phyloP scores from a whole-genome alignment of 2,797 vertebrate species.

The Hafferia zeledoni region DNA sequence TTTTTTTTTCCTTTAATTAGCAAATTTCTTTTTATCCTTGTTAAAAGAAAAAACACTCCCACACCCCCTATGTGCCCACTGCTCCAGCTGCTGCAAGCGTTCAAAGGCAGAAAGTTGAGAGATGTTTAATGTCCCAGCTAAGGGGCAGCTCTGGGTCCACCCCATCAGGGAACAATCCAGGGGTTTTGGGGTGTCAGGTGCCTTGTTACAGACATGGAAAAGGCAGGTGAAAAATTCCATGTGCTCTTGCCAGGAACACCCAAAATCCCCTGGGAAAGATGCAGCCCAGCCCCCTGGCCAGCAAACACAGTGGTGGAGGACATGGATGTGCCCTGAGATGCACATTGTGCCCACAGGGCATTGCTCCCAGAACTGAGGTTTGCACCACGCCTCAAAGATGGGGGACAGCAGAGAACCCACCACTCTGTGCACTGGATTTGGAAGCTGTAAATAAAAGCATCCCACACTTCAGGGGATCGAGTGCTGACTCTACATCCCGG shows the following conservation, averaged over 20 bases:
- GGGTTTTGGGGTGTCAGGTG: neutral
- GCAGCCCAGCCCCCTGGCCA: neutral
- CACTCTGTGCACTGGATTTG: neutral
- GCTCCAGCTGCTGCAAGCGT: conserved; percentile 27
- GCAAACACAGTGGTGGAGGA: neutral
- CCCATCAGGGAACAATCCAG: fast-evolving
- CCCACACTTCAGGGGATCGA: neutral
- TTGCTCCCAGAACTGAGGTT: neutral
- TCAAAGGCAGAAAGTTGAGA: conserved; percentile 56
- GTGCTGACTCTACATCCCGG: neutral
- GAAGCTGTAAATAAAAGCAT: conserved; percentile 16
- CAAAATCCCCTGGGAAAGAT: neutral
- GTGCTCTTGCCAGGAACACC: conserved; percentile 5
- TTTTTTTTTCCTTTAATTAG: conserved; percentile 62
- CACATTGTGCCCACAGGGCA: neutral
- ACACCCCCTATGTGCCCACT: neutral
- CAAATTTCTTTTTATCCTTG: conserved; percentile 53
- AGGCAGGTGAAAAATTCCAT: conserved; percentile 9
- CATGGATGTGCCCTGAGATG: neutral
- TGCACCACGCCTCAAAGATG: neutral
- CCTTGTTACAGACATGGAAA: neutral
- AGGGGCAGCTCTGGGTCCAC: conserved; percentile 3
- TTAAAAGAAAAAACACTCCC: conserved; percentile 24
- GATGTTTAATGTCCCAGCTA: neutral
- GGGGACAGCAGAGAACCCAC: neutral